These are phyloP conservation scores for Pheosia tremula DNA, from an alignment of 2,888 invertebrate genomes.

Conservation along the genomic window DNA sequence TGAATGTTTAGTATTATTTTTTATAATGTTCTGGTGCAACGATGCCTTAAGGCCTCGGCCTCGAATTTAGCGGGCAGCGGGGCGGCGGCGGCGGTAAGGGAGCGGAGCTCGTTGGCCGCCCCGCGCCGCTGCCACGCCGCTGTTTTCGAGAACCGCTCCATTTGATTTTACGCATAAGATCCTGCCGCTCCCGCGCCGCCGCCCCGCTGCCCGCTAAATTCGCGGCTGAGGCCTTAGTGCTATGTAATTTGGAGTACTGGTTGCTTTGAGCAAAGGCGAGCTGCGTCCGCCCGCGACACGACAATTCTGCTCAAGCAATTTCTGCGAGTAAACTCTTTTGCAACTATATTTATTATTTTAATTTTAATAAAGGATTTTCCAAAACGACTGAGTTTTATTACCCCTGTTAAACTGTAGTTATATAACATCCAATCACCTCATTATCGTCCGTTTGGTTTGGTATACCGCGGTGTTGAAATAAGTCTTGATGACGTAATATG, in stretches of 20 bases:
- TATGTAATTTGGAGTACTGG: slow-evolving; percentile 57
- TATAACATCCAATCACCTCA: neutral
- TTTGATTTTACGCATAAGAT: too few species aligned
- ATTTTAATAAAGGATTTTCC: slow-evolving; percentile 82
- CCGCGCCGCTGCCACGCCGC: too few species aligned
- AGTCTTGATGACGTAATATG: too few species aligned
- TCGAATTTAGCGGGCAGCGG: too few species aligned
- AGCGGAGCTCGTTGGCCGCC: too few species aligned
- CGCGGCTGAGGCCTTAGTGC: too few species aligned
- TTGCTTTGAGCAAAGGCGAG: slow-evolving; percentile 48
- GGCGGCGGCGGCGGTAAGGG: too few species aligned
- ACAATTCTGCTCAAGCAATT: slow-evolving; percentile 66
- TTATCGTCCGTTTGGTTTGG: too few species aligned
- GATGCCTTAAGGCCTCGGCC: slow-evolving; percentile 70
- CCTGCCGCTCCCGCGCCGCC: too few species aligned
- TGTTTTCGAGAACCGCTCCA: too few species aligned
- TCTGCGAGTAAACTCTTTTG: slow-evolving; percentile 74
- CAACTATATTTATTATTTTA: slow-evolving; percentile 82
- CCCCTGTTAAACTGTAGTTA: neutral
- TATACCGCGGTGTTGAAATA: too few species aligned
- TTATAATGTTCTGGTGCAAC: slow-evolving; percentile 54
- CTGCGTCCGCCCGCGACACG: slow-evolving; percentile 32
- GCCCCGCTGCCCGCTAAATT: too few species aligned
- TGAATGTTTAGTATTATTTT: slow-evolving; percentile 50
- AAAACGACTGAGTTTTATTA: slow-evolving; percentile 32